These are phyloP conservation scores for Cepphus grylle DNA, from an alignment of 2,113 vertebrate species.

Conservation along the genomic window DNA sequence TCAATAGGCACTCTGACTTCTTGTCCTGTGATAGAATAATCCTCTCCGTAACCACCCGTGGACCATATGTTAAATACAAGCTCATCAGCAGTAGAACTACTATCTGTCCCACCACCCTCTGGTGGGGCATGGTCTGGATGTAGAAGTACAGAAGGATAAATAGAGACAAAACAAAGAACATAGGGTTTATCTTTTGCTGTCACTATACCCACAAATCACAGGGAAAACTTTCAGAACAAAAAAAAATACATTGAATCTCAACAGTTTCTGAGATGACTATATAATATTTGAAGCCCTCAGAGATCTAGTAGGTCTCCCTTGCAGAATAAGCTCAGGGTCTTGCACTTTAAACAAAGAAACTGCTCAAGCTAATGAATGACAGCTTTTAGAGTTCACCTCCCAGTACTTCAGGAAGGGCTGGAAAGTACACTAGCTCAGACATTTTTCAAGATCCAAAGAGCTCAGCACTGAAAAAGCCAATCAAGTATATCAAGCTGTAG, in stretches of 20 bases:
- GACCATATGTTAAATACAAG: neutral
- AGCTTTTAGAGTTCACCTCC: neutral
- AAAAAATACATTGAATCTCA: neutral
- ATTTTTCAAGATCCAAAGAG: neutral
- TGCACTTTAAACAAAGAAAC: neutral
- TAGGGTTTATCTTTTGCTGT: neutral
- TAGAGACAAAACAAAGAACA: neutral
- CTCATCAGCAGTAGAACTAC: neutral
- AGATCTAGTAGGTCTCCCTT: neutral
- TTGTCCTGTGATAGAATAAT: neutral
- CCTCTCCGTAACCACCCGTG: neutral
- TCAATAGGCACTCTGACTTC: neutral
- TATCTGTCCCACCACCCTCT: neutral
- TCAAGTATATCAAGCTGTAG: neutral
- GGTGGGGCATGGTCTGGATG: neutral
- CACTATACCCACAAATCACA: neutral
- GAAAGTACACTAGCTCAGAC: neutral
- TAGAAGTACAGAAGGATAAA: neutral
- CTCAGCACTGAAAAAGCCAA: neutral
- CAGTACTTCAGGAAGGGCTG: neutral
- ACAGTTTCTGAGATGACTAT: neutral
- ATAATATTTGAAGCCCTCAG: neutral
- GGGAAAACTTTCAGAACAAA: neutral
- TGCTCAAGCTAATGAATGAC: neutral
- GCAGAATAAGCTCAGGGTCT: neutral